Evolutionary conservation across 1,140 invertebrate genomes (phyloP), one percentile per base, ranked within the genome.

Genomic region (Nephila pilipes): DNA sequence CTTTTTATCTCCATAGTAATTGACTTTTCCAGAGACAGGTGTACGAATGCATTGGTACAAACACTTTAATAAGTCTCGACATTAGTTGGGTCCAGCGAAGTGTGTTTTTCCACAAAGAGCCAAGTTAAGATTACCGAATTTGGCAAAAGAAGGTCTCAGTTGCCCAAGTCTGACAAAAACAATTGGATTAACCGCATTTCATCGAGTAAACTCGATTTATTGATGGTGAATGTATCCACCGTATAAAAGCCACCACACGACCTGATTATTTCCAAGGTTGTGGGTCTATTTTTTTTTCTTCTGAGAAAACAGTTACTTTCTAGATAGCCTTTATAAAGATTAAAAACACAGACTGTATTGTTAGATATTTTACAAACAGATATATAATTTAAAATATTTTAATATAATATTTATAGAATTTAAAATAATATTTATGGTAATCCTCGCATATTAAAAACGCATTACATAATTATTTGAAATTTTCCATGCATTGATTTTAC

Each of bases 141-240:
- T 46, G 46, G 3, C 46, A 46, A 46, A 46, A 46, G 46, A 32
- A 36, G 69, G 29, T 75, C 32, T 75, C 69, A 16, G 69, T 75
- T 32, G 69, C 69, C 32, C 5, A 25, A 18, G 29, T 2, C 25
- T 83, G 54, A 54, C 69, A n/a, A 57, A 55, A 55, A 83, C 81
- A 83, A 83, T 83, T 83, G 38, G 81, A 83, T 83, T 83, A 83
- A 29, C 46, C 25, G 81, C 46, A 55, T 83, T 83, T 83, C 46
- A 83, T 83, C 81, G 54, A 83, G 54, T 83, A 83, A 83, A 83
- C 54, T 83, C 46, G 54, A 83, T 83, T 83, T 83, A 83, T 57
- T 46, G 81, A 83, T 57, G 81, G n/a, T 8, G 81, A 55, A 83
- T 54, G 38, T 83, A 57, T 25, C 25, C 54, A 54, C 81, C 54